A percentile compares a stretch with the other conserved stretches of the same genome.
phyloP scores from a whole-genome alignment of 2,888 invertebrate genomes.

The Seladonia tumulorum region DNA sequence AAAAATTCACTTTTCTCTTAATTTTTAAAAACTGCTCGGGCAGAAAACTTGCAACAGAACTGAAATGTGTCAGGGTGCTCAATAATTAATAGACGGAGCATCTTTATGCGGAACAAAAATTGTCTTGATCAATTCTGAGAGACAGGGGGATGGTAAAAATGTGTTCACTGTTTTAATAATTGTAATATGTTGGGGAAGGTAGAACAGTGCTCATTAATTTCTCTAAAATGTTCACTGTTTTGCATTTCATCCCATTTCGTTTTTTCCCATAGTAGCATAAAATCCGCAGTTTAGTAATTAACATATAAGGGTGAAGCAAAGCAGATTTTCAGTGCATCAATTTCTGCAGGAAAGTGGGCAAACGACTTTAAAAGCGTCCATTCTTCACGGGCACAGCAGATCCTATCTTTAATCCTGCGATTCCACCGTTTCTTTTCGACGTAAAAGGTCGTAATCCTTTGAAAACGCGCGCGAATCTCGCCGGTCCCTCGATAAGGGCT shows the following conservation, averaged over 20 bases:
- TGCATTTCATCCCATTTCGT: no score
- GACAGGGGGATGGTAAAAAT: no score
- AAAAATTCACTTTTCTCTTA: neutral
- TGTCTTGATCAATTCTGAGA: neutral
- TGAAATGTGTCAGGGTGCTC: no score
- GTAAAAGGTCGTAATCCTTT: slow-evolving; percentile 23
- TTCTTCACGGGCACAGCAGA: neutral
- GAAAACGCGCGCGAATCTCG: slow-evolving; percentile 17
- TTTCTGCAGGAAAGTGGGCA: neutral
- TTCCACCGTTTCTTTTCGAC: neutral
- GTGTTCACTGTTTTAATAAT: neutral
- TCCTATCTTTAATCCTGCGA: neutral
- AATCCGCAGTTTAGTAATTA: neutral
- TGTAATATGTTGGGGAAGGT: neutral
- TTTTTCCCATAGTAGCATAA: no score
- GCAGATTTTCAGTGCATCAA: neutral
- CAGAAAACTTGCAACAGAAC: no score
- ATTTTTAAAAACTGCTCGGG: no score
- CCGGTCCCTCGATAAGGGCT: neutral
- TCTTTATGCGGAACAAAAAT: neutral
- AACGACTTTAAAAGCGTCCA: neutral
- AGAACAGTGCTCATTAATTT: no score
- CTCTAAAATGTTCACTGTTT: neutral
- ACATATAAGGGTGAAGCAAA: neutral
- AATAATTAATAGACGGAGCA: no score